Evolutionary conservation across 35 echinoderm and acorn worm species (phyloP), one percentile per base, ranked within the genome.

Genomic region (Apostichopus parvimensis): DNA sequence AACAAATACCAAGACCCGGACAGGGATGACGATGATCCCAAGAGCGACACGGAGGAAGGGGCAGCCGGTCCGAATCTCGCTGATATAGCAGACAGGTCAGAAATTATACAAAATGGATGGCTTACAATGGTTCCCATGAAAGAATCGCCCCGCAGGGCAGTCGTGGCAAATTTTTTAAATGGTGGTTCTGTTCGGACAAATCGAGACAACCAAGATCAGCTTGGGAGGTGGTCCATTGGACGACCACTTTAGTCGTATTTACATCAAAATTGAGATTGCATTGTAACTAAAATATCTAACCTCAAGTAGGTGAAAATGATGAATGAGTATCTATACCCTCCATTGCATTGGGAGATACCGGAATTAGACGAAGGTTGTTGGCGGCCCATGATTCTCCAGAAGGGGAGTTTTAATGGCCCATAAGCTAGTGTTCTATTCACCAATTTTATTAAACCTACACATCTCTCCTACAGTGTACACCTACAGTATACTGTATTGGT

Each of bases 1-100:
- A 96, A 94, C 79, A 92, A 78, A 60, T 95, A 95, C 78, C 92
- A 79, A 1, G 94, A 92, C 4, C 68, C 91, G 0, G 96, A 91
- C 64, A 70, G 90, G 34, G 85, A 87, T 6, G 94, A 95, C 17
- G 89, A 55, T 0, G 93, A 96, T 45, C 90, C 90, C 1, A n/a
- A 82, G n/a, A 92, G 93, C 45, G 96, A 95, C 14, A 70, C 54
- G 13, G 81, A 87, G 57, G 93, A 92, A 82, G 92, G 84, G 23
- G 54, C 65, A 53, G 90, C 73, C 55, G 77, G 60, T 8, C 3
- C 93, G 2, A 79, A 91, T 28, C 71, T 91, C 0, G 82, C 82
- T 66, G 82, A 59, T 62, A 60, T 98, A 34, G 55, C 87, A 72
- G 83, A 95, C 66, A 95, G 90, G 93, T 98, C 11, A 13, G 78